Evolutionary conservation across 2,113 vertebrate genomes (phyloP).

Genomic region (Microcebus ravelobensis): DNA sequence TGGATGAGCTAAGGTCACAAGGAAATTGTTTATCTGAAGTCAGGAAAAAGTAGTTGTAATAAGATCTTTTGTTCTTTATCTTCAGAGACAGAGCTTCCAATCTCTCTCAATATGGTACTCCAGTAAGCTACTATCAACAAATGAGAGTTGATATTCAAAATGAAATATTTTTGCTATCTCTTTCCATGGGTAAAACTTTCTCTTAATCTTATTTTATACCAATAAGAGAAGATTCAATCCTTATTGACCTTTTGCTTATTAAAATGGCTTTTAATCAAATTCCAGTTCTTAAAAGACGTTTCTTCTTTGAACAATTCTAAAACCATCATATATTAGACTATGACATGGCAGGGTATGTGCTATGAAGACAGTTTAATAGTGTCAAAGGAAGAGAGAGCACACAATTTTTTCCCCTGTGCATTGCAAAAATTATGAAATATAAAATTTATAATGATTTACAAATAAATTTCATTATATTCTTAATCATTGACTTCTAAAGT

Average conservation of each 20-base stretch:
- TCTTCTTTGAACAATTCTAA: conserved; percentile 15
- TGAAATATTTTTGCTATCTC: background rate
- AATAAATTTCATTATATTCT: background rate
- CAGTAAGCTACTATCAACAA: background rate
- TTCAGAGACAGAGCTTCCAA: background rate
- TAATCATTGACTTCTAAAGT: background rate
- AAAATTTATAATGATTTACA: background rate
- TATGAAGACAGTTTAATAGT: background rate
- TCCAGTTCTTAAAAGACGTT: background rate
- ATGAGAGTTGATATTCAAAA: background rate
- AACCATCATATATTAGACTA: background rate
- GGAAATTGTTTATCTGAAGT: background rate
- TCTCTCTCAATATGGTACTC: background rate
- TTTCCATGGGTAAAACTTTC: background rate
- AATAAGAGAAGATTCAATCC: background rate
- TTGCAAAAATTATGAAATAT: background rate
- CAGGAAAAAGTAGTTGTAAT: background rate
- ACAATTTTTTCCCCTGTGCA: background rate
- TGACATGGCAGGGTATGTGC: background rate
- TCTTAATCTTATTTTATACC: background rate
- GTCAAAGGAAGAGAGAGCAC: background rate
- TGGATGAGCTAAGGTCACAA: background rate
- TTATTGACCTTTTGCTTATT: background rate
- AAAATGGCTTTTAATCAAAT: background rate
- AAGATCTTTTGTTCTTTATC: background rate